A percentile compares a stretch with the other conserved stretches of the same genome.
Conservation (phyloP, 2,797 vertebrate species). For the Argentina silus region DNA sequence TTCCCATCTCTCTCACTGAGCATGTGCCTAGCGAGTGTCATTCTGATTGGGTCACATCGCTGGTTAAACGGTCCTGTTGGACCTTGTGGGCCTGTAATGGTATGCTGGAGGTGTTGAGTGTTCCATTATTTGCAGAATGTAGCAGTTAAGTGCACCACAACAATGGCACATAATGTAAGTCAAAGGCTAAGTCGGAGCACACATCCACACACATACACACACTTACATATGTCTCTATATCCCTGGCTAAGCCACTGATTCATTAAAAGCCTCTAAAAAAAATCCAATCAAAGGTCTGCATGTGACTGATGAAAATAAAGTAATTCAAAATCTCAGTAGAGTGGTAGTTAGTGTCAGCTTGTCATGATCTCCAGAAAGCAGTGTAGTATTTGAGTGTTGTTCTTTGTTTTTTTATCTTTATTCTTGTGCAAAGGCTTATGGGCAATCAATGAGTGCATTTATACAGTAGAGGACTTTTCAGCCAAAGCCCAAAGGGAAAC, state of each 20-base stretch:
- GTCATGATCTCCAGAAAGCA: neutral
- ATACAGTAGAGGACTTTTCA: neutral
- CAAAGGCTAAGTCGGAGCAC: constrained; percentile 41
- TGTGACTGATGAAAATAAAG: constrained; percentile 18
- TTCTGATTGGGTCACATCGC: too few relatives aligned
- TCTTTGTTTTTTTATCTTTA: neutral
- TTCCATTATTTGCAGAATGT: constrained; percentile 52
- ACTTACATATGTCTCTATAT: too few relatives aligned
- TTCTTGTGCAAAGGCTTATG: neutral
- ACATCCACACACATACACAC: constrained; percentile 16
- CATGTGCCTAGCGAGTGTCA: too few relatives aligned
- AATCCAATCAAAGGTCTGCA: constrained; percentile 12
- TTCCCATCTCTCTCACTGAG: too few relatives aligned
- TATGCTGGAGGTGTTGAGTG: constrained; percentile 27
- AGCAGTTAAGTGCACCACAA: constrained; percentile 31
- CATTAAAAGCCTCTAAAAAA: too few relatives aligned
- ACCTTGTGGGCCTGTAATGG: constrained; percentile 54
- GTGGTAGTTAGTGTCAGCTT: neutral
- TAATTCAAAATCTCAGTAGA: neutral
- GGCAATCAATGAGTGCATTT: neutral
- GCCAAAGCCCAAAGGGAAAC: constrained; percentile 24
- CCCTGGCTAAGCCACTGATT: constrained; percentile 21
- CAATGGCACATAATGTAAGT: constrained; percentile 33
- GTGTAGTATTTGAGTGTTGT: neutral
- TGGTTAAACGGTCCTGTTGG: too few relatives aligned